Evolutionary conservation across 92 coral and sea anemone species (phyloP), one percentile per base, ranked within the genome.

Genomic region (Nematostella vectensis): DNA sequence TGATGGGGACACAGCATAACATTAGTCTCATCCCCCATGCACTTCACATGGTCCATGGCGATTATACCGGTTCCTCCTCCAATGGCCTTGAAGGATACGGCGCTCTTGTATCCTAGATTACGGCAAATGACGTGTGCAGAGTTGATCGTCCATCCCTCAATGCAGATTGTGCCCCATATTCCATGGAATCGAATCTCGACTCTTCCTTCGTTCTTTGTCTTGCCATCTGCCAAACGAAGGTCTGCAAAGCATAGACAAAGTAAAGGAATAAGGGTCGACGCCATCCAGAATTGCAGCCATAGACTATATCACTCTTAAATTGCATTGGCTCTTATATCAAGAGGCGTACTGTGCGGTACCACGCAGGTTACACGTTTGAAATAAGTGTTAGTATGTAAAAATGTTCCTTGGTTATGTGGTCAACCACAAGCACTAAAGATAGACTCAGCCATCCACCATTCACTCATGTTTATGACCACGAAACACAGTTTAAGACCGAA

Each of bases 151-250:
- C 75, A 68, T 9, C 4, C 21, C 31, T 57, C 36, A 31, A 18
- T 59, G 40, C 75, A 68, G 39, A 68, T 68, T 4, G 75, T 68
- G 20, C 75, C 75, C 75, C 75, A 68, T 37, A 57, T 42, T 3
- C 47, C 57, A 6, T 68, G 55, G 23, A 54, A 62, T 23, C 30
- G 54, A 0, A 68, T 50, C 36, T 68, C 75, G 0, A 68, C 67
- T 3, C 75, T 57, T 11, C 75, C 75, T 38, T 58, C 45, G 28
- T 24, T 0, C 1, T 47, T 38, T 24, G 29, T 48, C 6, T 48
- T 44, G 45, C 44, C 16, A 4, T 66, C 75, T 13, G 33, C 67
- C 3, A 68, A 57, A 1, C 75, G 65, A 0, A 68, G 30, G 15
- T 56, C 72, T 66, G 39, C 8, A 33, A 33, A n/a, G n/a, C n/a